Evolutionary conservation across 1,140 invertebrate species (phyloP), one percentile per base, ranked within the genome.

Genomic region (Meteorus sp.): DNA sequence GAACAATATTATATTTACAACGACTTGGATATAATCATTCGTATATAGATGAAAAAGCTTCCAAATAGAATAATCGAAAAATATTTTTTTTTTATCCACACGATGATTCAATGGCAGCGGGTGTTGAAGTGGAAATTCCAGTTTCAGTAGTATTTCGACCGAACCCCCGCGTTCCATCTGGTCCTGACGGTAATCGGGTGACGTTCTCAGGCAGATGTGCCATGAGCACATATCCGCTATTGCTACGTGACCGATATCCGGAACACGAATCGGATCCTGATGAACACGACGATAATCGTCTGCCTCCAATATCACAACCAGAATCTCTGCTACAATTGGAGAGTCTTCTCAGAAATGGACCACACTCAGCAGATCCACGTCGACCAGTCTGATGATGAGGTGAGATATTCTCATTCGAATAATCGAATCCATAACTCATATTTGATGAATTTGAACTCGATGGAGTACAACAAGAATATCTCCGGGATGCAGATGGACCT

Each of bases 151-250:
- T 52, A 19, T 29, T 59, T 15, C 77, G 66, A 13, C 71, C 72
- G 64, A 95, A 94, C 23, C 93, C 93, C 47, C 85, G 83, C 20
- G 89, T 90, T 19, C 91, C 92, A 77, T 94, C 92, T 2, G 93
- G 93, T 5, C 91, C 92, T 56, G 86, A 83, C 0, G 92, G 93
- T 73, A 90, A 82, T 29, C 93, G 83, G n/a, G 92, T 81, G 11
- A 91, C 83, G 61, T 88, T 88, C 44, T 88, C 88, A 13, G 82
- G 81, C 15, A 82, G 62, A 65, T 82, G 82, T 5, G 70, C 66
- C 50, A 77, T 72, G 5, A 75, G 76, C 3, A 81, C 76, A 29
- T 80, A 71, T 56, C 72, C 74, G 48, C 82, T 85, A 62, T 84
- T 85, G 60, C 82, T 85, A 52, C 83, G 77, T 0, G 83, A 79